Evolutionary conservation across 1,140 invertebrate genomes (phyloP).

Genomic region (Aphelenchoides fujianensis): DNA sequence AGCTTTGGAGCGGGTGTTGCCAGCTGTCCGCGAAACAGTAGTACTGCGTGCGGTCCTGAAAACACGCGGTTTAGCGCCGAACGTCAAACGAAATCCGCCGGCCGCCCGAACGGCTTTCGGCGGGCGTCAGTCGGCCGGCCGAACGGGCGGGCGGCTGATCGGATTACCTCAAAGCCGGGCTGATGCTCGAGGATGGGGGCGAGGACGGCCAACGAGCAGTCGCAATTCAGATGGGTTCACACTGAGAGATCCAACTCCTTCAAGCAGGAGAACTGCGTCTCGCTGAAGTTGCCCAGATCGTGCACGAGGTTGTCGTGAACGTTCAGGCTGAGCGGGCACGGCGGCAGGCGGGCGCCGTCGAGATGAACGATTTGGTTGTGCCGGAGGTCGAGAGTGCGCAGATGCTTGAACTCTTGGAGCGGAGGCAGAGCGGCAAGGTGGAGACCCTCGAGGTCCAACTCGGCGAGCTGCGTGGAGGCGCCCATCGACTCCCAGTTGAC

Average conservation of each 20-base stretch:
- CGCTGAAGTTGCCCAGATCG: slow-evolving; percentile 16
- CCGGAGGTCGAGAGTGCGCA: slow-evolving; percentile 18
- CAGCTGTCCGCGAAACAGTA: slow-evolving; percentile 41
- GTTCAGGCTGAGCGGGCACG: slow-evolving; percentile 12
- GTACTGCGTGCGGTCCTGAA: slow-evolving; percentile 42
- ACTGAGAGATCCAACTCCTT: slow-evolving; percentile 30
- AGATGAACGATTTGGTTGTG: slow-evolving; percentile 13
- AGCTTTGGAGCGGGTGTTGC: slow-evolving; percentile 36
- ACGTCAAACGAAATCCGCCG: not conserved
- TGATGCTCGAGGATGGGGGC: slow-evolving; percentile 25
- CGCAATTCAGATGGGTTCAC: slow-evolving; percentile 26
- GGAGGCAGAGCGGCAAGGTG: slow-evolving; percentile 28
- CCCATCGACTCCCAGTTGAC: slow-evolving; percentile 16
- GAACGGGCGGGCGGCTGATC: not conserved
- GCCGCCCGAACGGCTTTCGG: not conserved
- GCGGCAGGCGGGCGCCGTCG: slow-evolving; percentile 15
- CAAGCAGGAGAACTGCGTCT: slow-evolving; percentile 20
- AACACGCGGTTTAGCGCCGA: slow-evolving; percentile 1
- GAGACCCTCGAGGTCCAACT: slow-evolving; percentile 30
- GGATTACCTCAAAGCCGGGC: slow-evolving; percentile 29
- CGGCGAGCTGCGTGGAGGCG: slow-evolving; percentile 9
- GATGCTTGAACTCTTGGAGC: slow-evolving; percentile 16
- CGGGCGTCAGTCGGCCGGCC: not conserved
- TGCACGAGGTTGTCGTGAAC: slow-evolving; percentile 23
- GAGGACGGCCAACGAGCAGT: slow-evolving; percentile 24